Conservation (phyloP, 2,113 vertebrate genomes). For the Xenopus tropicalis region DNA sequence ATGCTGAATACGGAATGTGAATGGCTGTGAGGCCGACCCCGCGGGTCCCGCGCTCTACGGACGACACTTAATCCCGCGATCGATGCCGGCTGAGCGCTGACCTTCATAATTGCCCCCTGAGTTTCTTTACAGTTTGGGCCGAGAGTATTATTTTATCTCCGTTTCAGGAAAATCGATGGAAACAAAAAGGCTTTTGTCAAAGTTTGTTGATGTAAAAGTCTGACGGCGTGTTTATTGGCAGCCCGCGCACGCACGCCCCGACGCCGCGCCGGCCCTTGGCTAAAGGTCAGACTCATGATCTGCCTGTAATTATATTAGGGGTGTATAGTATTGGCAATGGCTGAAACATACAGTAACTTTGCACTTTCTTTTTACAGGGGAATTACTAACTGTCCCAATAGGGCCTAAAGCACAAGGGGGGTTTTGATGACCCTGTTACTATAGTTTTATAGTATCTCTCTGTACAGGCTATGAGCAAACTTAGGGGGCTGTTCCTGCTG, state of each 20-base stretch:
- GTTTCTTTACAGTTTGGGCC: not conserved
- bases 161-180: conserved; percentile 26
- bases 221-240: not conserved
- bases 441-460: no score
- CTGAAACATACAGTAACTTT: no score
- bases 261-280: not conserved
- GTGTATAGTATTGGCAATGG: no score
- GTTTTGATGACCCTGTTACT: no score
- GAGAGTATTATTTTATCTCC: conserved; percentile 17
- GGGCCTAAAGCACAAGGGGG: no score
- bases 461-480: no score
- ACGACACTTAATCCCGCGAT: conserved; percentile 12
- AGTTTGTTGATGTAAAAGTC: conserved; percentile 13
- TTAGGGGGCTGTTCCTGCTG: no score
- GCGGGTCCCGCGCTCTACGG: not conserved
- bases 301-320: conserved; percentile 1
- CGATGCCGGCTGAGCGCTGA: not conserved
- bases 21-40: not conserved
- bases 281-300: conserved; percentile 1
- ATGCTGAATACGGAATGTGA: not conserved
- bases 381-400: no score
- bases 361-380: no score
- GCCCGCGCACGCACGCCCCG: not conserved
- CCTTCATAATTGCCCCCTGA: not conserved
- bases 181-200: conserved; percentile 10